These are phyloP conservation scores for Subacronicta megacephala DNA, from an alignment of 2,888 invertebrate species.

Conservation along the genomic window DNA sequence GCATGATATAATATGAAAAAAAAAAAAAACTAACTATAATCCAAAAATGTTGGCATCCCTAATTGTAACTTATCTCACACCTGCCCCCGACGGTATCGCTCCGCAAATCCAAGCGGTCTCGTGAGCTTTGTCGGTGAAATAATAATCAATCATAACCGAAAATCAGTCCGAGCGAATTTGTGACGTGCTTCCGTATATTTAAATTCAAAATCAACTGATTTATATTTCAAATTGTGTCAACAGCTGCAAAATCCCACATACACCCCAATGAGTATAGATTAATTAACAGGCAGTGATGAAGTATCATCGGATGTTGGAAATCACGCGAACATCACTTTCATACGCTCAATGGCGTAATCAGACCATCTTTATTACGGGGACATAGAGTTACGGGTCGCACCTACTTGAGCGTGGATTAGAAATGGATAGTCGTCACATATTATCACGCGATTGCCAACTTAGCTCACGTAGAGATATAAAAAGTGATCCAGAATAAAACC, in stretches of 20 bases:
- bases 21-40: no score
- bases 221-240: slow-evolving; percentile 22
- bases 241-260: slow-evolving; percentile 45
- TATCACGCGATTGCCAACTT: slow-evolving; percentile 69
- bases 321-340: slow-evolving; percentile 60
- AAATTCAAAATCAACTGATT: slow-evolving; percentile 27
- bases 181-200: slow-evolving; percentile 3
- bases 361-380: slow-evolving; percentile 26
- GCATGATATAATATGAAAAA: no score
- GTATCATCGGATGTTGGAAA: slow-evolving; percentile 57
- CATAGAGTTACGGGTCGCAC: slow-evolving; percentile 51
- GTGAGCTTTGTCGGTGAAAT: slow-evolving; percentile 51
- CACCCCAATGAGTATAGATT: slow-evolving; percentile 55
- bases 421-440: slow-evolving; percentile 65
- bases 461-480: slow-evolving; percentile 62
- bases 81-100: slow-evolving; percentile 54
- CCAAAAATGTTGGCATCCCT: no score
- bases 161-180: slow-evolving; percentile 16
- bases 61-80: slow-evolving; percentile 58
- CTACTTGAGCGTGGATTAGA: slow-evolving; percentile 46
- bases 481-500: slow-evolving; percentile 63
- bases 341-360: slow-evolving; percentile 44
- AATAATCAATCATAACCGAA: slow-evolving; percentile 43
- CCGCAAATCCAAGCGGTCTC: slow-evolving; percentile 46
- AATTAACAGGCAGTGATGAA: slow-evolving; percentile 58